Evolutionary conservation across 2,888 invertebrate genomes (phyloP).

Genomic region (Ennomos quercinarius): DNA sequence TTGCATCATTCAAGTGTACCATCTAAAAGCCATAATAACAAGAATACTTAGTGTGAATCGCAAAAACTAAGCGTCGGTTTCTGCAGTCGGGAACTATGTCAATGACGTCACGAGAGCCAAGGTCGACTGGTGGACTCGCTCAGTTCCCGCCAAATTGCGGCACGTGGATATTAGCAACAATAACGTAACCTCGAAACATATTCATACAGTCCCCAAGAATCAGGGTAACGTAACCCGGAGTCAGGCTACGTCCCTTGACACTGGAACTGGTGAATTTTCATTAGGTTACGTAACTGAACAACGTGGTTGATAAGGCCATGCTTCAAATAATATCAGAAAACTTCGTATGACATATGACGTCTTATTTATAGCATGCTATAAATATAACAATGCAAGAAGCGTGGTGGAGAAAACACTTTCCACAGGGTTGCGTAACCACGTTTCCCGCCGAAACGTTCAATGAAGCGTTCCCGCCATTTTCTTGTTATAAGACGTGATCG

Average conservation of each 20-base stretch:
- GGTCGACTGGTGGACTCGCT: conserved; percentile 71
- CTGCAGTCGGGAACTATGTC: conserved; percentile 80
- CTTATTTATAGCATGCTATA: conserved; percentile 34
- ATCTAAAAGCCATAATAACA: conserved; percentile 38
- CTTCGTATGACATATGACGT: conserved; percentile 23
- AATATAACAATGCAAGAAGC: conserved; percentile 39
- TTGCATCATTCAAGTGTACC: not conserved
- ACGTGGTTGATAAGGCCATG: conserved; percentile 35
- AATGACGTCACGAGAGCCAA: conserved; percentile 78
- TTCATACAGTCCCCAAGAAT: conserved; percentile 24
- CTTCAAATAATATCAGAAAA: conserved; percentile 13
- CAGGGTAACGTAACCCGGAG: conserved; percentile 15
- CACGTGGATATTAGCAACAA: conserved; percentile 52
- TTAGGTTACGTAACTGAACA: conserved; percentile 37
- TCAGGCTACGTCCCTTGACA: conserved; percentile 19
- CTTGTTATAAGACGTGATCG: conserved; percentile 56
- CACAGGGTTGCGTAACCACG: conserved; percentile 67
- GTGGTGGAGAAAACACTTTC: conserved; percentile 63
- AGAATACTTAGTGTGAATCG: conserved; percentile 59
- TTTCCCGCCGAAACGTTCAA: conserved; percentile 79
- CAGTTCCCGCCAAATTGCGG: conserved; percentile 76
- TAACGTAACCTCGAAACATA: conserved; percentile 43
- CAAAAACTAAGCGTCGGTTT: conserved; percentile 66
- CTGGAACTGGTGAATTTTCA: conserved; percentile 32
- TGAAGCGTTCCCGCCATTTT: conserved; percentile 81